These are phyloP conservation scores for Chinchilla lanigera DNA, from an alignment of 2,113 vertebrate genomes.

Conservation along the genomic window DNA sequence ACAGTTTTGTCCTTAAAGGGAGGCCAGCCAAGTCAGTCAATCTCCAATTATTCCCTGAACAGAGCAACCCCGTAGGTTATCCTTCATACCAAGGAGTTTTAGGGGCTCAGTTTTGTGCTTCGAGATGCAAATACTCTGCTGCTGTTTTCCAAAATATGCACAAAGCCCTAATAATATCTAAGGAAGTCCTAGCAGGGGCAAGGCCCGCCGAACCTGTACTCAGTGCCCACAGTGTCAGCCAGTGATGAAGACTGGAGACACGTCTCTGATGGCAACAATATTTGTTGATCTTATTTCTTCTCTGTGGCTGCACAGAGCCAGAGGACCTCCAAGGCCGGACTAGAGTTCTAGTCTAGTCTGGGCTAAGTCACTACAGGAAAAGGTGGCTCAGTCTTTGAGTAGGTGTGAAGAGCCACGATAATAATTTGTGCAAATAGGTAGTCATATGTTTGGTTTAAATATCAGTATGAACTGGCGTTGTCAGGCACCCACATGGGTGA, in stretches of 20 bases:
- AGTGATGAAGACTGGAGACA: not conserved
- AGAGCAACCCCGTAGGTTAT: not conserved
- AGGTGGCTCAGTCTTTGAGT: conserved; percentile 16
- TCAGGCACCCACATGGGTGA: not conserved
- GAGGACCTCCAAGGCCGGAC: not conserved
- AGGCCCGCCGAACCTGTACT: not conserved
- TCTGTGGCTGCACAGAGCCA: not conserved
- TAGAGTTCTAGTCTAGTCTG: not conserved
- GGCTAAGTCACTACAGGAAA: conserved; percentile 5
- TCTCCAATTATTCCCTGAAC: not conserved
- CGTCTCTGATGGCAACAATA: not conserved
- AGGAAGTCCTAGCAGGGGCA: not conserved
- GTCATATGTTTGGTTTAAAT: conserved; percentile 47
- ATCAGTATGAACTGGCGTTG: not conserved
- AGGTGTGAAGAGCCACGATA: not conserved
- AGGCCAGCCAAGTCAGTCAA: not conserved
- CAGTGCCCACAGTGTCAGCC: not conserved
- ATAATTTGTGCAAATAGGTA: conserved; percentile 29
- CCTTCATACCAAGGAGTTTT: conserved; percentile 29
- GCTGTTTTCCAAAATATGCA: conserved; percentile 30
- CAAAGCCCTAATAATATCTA: not conserved
- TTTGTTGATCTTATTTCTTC: not conserved
- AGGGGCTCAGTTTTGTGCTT: conserved; percentile 4
- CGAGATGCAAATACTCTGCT: conserved; percentile 11
- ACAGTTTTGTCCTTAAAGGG: conserved; percentile 67